A percentile compares a stretch with the other conserved stretches of the same genome.
Evolutionary conservation across 2,888 invertebrate species (phyloP).

Genomic region (Terebella lapidaria): DNA sequence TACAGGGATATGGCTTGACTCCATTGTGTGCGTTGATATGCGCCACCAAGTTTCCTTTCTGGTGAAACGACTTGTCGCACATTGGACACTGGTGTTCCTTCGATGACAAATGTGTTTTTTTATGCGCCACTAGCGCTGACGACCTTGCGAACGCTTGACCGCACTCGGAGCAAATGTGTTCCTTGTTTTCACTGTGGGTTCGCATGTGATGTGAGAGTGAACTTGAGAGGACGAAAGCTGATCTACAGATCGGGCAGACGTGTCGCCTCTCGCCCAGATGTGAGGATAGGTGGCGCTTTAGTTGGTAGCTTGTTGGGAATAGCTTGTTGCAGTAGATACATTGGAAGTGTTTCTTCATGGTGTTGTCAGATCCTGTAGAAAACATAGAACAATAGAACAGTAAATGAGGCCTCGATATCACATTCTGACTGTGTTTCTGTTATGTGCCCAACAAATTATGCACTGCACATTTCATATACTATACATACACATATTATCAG

Average conservation of each 20-base stretch:
- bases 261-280: constrained; percentile 9
- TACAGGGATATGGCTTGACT: constrained; percentile 14
- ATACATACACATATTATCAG: no score
- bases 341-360: no score
- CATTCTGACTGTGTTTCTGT: no score
- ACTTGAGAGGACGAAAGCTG: constrained; percentile 4
- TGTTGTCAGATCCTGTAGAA: no score
- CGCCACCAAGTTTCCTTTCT: neutral
- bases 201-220: constrained; percentile 4
- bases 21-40: constrained; percentile 13
- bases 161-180: constrained; percentile 6
- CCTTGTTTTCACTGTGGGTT: constrained; percentile 8
- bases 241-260: constrained; percentile 6
- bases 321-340: neutral
- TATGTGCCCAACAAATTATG: no score
- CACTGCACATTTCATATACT: no score
- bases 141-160: constrained; percentile 1
- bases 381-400: no score
- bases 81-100: constrained; percentile 10
- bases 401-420: no score
- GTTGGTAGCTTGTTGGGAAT: neutral
- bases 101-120: constrained; percentile 7
- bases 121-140: neutral
- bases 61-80: constrained; percentile 9
- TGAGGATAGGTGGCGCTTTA: constrained; percentile 7